These are phyloP conservation scores for Deroptyus accipitrinus DNA, from an alignment of 2,113 vertebrate genomes.

Conservation along the genomic window DNA sequence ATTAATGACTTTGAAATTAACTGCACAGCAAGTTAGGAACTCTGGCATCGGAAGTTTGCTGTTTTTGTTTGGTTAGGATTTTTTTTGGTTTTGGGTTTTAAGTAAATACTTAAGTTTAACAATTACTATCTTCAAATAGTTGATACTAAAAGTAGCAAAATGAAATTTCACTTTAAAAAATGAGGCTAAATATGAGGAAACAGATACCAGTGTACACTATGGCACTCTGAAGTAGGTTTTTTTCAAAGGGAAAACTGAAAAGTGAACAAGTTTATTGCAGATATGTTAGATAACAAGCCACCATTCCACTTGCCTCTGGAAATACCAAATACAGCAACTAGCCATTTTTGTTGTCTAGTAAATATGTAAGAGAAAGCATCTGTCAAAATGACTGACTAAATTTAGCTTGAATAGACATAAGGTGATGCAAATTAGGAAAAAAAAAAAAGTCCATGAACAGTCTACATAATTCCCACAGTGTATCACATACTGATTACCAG, in stretches of 20 bases:
- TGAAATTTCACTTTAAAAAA: background rate
- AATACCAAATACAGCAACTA: background rate
- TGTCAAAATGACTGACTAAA: background rate
- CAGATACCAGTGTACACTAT: background rate
- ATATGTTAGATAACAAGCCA: background rate
- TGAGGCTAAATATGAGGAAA: background rate
- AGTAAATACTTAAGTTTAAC: background rate
- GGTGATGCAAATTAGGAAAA: background rate
- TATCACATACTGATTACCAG: background rate
- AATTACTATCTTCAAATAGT: background rate
- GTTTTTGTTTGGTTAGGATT: background rate
- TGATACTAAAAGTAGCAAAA: background rate
- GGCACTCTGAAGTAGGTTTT: background rate
- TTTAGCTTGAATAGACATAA: background rate
- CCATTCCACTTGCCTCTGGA: background rate
- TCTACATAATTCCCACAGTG: background rate
- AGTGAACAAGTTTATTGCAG: background rate
- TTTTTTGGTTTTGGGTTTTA: background rate
- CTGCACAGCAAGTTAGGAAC: background rate
- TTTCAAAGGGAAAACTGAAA: background rate
- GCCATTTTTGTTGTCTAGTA: background rate
- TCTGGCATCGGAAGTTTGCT: fast-evolving
- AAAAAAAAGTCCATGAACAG: background rate
- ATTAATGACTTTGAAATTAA: background rate
- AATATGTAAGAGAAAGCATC: background rate